Percentiles rank a stretch among this genome's conserved stretches.
Evolutionary conservation across 2,888 invertebrate genomes (phyloP).

Genomic region (Apocheima hispidaria): DNA sequence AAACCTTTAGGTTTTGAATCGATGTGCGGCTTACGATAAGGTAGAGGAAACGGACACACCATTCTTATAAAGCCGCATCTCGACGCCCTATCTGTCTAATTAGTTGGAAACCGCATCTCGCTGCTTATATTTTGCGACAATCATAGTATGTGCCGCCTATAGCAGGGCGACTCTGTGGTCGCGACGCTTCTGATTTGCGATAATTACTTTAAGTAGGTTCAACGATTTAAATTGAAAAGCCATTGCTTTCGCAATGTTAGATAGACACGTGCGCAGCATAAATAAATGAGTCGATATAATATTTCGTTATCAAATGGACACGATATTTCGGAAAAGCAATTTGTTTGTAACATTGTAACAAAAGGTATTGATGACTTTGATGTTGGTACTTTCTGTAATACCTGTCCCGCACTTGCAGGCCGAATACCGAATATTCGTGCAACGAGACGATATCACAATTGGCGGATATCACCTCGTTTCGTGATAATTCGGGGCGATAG

Average conservation of each 20-base stretch:
- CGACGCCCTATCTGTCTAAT: too few relatives aligned
- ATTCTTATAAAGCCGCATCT: too few relatives aligned
- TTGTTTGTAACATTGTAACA: background rate
- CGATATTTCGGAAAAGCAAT: constrained; percentile 17
- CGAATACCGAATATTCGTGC: too few relatives aligned
- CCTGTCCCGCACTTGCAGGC: too few relatives aligned
- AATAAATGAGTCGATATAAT: background rate
- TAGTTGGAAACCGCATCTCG: too few relatives aligned
- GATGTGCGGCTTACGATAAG: background rate
- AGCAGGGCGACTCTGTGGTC: background rate
- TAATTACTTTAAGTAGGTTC: constrained; percentile 10
- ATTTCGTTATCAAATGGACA: background rate
- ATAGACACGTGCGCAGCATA: background rate
- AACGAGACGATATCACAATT: too few relatives aligned
- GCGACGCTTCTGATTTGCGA: background rate
- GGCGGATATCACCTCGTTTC: too few relatives aligned
- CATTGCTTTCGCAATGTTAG: constrained; percentile 1
- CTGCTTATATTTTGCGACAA: too few relatives aligned
- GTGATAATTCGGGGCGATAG: too few relatives aligned
- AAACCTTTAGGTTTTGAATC: too few relatives aligned
- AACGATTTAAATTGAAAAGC: constrained; percentile 20
- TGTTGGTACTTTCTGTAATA: too few relatives aligned
- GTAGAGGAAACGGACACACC: background rate
- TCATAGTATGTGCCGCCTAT: too few relatives aligned
- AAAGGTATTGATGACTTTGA: background rate